These are phyloP conservation scores for Lasioglossum malachurum DNA, from an alignment of 2,888 invertebrate genomes.

Conservation along the genomic window DNA sequence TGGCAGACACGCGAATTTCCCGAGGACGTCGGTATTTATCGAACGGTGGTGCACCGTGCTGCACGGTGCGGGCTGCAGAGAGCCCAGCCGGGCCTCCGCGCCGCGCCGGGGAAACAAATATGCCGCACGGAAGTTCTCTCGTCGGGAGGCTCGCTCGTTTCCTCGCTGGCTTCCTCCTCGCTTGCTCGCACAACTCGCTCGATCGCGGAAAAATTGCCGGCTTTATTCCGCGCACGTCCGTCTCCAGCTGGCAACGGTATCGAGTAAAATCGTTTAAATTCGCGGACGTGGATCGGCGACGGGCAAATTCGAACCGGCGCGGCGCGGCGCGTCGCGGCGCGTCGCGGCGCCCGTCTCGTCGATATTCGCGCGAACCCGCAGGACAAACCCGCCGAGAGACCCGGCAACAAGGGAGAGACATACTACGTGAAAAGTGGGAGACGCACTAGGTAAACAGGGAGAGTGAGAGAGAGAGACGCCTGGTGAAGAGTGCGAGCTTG, in stretches of 20 bases:
- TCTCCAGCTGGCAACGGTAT: constrained; percentile 46
- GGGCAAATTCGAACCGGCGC: constrained; percentile 46
- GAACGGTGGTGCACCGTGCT: not conserved
- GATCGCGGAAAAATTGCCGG: constrained; percentile 27
- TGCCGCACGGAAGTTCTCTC: constrained; percentile 31
- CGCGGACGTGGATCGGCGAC: constrained; percentile 58
- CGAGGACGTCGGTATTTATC: constrained; percentile 36
- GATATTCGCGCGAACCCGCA: constrained; percentile 54
- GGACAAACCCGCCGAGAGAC: constrained; percentile 38
- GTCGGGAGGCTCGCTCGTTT: constrained; percentile 16
- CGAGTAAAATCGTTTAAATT: constrained; percentile 65
- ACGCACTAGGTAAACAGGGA: too few species aligned
- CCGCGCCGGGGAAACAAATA: constrained; percentile 23
- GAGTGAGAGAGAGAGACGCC: too few species aligned
- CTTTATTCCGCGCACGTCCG: constrained; percentile 50
- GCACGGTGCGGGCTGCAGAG: not conserved
- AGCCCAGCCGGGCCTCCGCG: not conserved
- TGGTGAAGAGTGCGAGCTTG: too few species aligned
- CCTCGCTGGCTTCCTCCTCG: not conserved
- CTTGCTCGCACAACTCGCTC: not conserved
- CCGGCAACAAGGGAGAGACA: not conserved
- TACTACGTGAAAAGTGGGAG: not conserved
- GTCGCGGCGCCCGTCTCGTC: constrained; percentile 28
- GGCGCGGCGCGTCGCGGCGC: not conserved
- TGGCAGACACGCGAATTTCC: constrained; percentile 33